A percentile compares a stretch with the other conserved stretches of the same genome.
phyloP scores from a whole-genome alignment of 2,888 invertebrate genomes.

The Lepidonotus clava region DNA sequence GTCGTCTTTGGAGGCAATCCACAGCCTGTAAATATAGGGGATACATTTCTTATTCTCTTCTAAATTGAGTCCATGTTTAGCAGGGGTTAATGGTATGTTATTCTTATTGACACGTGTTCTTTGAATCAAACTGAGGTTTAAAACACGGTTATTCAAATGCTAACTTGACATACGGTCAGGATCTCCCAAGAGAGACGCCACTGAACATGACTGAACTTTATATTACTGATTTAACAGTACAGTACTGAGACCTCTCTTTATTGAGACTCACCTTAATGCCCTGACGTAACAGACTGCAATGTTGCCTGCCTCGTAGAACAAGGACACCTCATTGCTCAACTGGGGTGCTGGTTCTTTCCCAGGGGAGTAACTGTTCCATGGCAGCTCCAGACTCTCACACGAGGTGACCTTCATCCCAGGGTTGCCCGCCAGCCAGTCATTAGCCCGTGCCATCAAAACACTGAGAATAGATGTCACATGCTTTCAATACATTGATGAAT shows the following conservation, averaged over 20 bases:
- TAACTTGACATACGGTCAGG: background rate
- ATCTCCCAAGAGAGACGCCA: background rate
- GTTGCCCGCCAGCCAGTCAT: conserved; percentile 19
- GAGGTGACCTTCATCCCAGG: background rate
- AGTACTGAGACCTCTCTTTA: background rate
- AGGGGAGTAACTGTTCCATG: background rate
- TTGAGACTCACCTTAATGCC: background rate
- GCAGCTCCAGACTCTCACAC: conserved; percentile 9
- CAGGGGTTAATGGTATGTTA: no score
- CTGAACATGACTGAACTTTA: no score
- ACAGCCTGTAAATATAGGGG: conserved; percentile 25
- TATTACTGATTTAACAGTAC: background rate
- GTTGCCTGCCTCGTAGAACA: conserved; percentile 4
- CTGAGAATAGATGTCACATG: background rate
- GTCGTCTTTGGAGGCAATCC: conserved; percentile 9
- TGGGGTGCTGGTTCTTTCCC: background rate
- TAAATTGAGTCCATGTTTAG: no score
- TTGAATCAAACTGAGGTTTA: no score
- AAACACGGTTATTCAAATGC: background rate
- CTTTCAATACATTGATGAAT: background rate
- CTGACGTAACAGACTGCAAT: background rate
- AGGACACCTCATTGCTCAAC: background rate
- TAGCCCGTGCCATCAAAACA: background rate
- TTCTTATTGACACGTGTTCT: no score
- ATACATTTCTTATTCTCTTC: background rate